Conservation (phyloP, 2,888 invertebrate species). For the Ophion slaviceki region DNA sequence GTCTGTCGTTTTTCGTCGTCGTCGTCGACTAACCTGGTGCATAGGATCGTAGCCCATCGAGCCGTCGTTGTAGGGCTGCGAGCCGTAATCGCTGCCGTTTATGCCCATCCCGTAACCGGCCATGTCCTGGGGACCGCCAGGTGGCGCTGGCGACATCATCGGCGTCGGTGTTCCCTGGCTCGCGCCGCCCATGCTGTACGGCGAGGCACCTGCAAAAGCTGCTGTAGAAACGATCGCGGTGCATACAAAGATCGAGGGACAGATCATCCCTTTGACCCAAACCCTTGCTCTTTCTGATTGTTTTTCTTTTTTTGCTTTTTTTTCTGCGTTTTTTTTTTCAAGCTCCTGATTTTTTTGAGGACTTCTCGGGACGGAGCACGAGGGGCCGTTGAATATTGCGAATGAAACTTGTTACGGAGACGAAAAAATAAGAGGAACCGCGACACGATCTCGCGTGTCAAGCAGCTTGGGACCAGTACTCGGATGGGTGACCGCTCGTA, state of each 20-base stretch:
- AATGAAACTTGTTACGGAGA: background rate
- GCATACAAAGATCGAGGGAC: constrained; percentile 82
- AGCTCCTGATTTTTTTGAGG: background rate
- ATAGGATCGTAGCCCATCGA: constrained; percentile 96
- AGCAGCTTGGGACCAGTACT: background rate
- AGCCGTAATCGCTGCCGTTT: constrained; percentile 93
- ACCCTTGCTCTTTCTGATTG: background rate
- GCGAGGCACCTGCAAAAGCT: constrained; percentile 90
- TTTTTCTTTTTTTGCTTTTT: background rate
- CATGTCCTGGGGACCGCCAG: constrained; percentile 90
- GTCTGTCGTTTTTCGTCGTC: background rate
- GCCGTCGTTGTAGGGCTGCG: constrained; percentile 93
- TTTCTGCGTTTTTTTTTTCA: background rate
- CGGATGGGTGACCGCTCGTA: background rate
- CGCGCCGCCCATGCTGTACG: constrained; percentile 93
- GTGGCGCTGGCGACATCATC: constrained; percentile 97
- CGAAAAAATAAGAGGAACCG: background rate
- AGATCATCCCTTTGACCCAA: constrained; percentile 41
- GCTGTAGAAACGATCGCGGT: constrained; percentile 84
- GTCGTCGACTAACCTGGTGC: constrained; percentile 89
- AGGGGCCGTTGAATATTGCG: background rate
- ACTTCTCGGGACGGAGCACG: background rate
- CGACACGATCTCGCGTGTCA: background rate
- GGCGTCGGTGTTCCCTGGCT: constrained; percentile 96
- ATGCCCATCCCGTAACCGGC: constrained; percentile 97